Conservation (phyloP, 2,797 vertebrate species). For the Oreonectes daqikongensis region DNA sequence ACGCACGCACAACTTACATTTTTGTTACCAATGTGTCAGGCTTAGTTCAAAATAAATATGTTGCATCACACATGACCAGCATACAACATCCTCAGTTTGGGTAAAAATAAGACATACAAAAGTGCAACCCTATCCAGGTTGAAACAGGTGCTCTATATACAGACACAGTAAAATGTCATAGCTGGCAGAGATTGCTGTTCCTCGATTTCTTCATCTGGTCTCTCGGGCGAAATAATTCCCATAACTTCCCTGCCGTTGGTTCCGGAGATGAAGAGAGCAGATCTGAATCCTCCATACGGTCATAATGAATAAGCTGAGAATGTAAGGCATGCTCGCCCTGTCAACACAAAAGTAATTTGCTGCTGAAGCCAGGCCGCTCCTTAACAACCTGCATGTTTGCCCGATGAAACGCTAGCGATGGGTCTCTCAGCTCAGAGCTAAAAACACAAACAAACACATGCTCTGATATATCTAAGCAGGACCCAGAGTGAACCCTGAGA, state of each 20-base stretch:
- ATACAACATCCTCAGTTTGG: neutral
- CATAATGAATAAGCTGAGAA: conserved; percentile 45
- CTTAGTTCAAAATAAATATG: conserved; percentile 16
- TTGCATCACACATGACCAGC: neutral
- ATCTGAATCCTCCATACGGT: conserved; percentile 66
- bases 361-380: conserved; percentile 5
- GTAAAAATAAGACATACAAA: conserved; percentile 51
- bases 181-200: conserved; percentile 72
- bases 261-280: conserved; percentile 55
- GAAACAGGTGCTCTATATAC: conserved; percentile 70
- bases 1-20: neutral
- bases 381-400: conserved; percentile 34
- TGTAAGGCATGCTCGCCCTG: conserved; percentile 32
- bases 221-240: conserved; percentile 63
- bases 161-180: conserved; percentile 73
- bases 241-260: conserved; percentile 65
- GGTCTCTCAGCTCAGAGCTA: conserved; percentile 31
- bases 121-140: conserved; percentile 71
- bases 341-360: conserved; percentile 50
- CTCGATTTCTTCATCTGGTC: conserved; percentile 54
- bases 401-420: conserved; percentile 27
- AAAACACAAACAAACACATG: conserved; percentile 42
- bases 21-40: neutral
- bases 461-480: conserved; percentile 24
- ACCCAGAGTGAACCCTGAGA: conserved; percentile 17